These are phyloP conservation scores for Phortica magna DNA, from an alignment of 2,888 invertebrate genomes.

Conservation along the genomic window DNA sequence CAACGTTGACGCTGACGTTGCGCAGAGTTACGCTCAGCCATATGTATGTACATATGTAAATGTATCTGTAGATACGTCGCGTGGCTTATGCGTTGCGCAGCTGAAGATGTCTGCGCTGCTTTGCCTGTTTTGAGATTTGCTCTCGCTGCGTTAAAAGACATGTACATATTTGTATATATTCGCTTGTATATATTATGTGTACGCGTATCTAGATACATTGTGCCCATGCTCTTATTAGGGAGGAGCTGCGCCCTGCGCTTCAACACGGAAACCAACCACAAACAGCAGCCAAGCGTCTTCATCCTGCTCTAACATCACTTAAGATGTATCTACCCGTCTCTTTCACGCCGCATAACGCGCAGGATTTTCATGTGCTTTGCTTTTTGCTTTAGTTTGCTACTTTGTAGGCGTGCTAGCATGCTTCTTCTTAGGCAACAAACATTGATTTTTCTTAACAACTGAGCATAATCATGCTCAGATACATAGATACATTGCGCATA, in stretches of 20 bases:
- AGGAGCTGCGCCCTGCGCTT: constrained; percentile 26
- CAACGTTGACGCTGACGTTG: constrained; percentile 31
- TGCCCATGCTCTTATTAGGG: not conserved
- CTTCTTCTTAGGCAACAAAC: not conserved
- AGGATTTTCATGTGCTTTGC: not conserved
- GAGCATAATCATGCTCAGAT: not conserved
- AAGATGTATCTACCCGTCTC: constrained; percentile 9
- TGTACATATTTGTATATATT: not conserved
- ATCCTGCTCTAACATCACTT: constrained; percentile 12
- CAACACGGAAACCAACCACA: not conserved
- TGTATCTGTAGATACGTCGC: constrained; percentile 27
- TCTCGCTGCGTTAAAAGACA: constrained; percentile 47
- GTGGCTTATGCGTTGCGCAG: constrained; percentile 35
- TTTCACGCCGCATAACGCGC: not conserved
- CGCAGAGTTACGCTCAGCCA: not conserved
- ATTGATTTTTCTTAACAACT: not conserved
- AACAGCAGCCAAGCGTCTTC: constrained; percentile 2
- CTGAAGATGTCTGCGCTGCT: constrained; percentile 14
- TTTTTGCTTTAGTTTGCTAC: not conserved
- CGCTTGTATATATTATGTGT: not conserved
- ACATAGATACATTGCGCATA: not conserved
- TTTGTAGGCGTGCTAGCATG: not conserved
- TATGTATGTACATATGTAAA: not conserved
- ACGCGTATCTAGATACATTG: not conserved
- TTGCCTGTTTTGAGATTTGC: constrained; percentile 58